Evolutionary conservation across 2,113 vertebrate genomes (phyloP).

Genomic region (Channa argus): DNA sequence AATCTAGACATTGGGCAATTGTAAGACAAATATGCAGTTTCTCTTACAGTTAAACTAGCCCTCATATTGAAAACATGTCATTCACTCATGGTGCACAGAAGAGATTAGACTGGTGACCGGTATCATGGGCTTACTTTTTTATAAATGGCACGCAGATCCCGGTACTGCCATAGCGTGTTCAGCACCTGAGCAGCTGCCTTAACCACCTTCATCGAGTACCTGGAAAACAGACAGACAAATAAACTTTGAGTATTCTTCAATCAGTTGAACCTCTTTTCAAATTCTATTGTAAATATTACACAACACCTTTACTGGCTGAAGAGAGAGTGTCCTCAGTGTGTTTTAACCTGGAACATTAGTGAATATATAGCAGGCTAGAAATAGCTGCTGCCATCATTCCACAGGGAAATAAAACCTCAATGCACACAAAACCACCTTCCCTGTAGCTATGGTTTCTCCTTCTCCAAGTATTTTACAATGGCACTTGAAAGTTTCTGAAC

Average conservation of each 20-base stretch:
- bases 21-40: neutral
- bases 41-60: neutral
- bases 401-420: constrained; percentile 54
- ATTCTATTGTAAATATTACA: constrained; percentile 5
- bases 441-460: constrained; percentile 38
- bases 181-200: constrained; percentile 97
- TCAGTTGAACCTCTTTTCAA: constrained; percentile 6
- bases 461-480: constrained; percentile 20
- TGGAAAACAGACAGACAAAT: constrained; percentile 61
- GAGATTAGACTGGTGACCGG: neutral
- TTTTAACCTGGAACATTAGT: constrained; percentile 50
- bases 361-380: constrained; percentile 61
- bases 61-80: neutral
- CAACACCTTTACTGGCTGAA: constrained; percentile 32
- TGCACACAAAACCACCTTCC: constrained; percentile 61
- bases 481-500: neutral
- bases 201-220: constrained; percentile 96
- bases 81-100: neutral
- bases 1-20: neutral
- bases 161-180: constrained; percentile 97
- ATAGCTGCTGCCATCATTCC: constrained; percentile 65
- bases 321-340: constrained; percentile 32
- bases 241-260: constrained; percentile 9
- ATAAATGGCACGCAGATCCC: constrained; percentile 97
- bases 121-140: constrained; percentile 89